A percentile compares a stretch with the other conserved stretches of the same genome.
Evolutionary conservation across 2,888 invertebrate genomes (phyloP).

Genomic region (Mythimna albipuncta): DNA sequence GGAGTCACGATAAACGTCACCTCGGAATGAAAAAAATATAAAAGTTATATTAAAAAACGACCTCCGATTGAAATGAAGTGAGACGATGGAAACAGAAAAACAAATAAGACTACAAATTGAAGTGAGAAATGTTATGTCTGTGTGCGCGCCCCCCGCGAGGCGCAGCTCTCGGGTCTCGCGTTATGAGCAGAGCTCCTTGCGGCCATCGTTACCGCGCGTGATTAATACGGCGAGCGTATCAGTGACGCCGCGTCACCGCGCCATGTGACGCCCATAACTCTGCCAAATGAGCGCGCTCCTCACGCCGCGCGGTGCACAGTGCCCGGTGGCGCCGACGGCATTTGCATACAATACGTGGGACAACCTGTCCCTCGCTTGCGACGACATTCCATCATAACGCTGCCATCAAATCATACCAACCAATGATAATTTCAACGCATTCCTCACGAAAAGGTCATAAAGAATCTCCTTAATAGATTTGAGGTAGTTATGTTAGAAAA

Average conservation of each 20-base stretch:
- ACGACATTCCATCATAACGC: conserved; percentile 74
- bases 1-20: conserved; percentile 89
- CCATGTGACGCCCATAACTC: conserved; percentile 78
- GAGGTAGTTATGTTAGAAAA: conserved; percentile 15
- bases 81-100: conserved; percentile 83
- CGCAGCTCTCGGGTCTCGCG: conserved; percentile 67
- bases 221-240: conserved; percentile 83
- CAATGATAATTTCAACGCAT: conserved; percentile 32
- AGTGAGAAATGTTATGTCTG: conserved; percentile 88
- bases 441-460: conserved; percentile 36
- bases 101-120: conserved; percentile 86
- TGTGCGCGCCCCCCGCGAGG: conserved; percentile 83
- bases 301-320: conserved; percentile 54
- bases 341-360: conserved; percentile 86
- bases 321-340: conserved; percentile 75
- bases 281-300: conserved; percentile 82
- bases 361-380: conserved; percentile 67
- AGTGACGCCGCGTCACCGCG: conserved; percentile 78
- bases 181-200: conserved; percentile 63
- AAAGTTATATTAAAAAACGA: conserved; percentile 83
- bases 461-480: conserved; percentile 16
- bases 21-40: conserved; percentile 87
- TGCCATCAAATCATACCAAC: conserved; percentile 36
- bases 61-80: conserved; percentile 85
- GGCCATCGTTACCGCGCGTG: conserved; percentile 81